A percentile compares a stretch with the other conserved stretches of the same genome.
Conservation (phyloP, 2,113 vertebrate genomes). For the Urocitellus parryii region DNA sequence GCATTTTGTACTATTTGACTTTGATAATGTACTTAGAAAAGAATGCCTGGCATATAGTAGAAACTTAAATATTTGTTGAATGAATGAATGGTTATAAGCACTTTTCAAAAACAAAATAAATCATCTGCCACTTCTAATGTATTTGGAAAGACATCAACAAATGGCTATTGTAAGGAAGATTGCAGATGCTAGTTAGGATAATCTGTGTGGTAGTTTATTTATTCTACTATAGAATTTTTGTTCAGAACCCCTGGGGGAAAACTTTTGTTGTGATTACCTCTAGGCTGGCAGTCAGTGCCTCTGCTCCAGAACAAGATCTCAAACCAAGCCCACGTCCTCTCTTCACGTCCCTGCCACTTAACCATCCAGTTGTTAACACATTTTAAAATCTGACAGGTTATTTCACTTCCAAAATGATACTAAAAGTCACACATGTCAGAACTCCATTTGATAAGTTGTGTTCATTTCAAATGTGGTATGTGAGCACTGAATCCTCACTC, state of each 20-base stretch:
- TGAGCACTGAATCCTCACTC: constrained; percentile 79
- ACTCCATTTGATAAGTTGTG: constrained; percentile 78
- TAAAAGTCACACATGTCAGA: constrained; percentile 78
- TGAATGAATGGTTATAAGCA: constrained; percentile 68
- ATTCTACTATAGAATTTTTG: constrained; percentile 72
- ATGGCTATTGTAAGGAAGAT: constrained; percentile 66
- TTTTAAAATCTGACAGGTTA: constrained; percentile 71
- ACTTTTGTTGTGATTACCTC: constrained; percentile 66
- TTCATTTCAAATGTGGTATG: constrained; percentile 77
- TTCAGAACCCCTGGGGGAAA: constrained; percentile 68
- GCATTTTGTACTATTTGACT: constrained; percentile 61
- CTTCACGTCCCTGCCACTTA: constrained; percentile 77
- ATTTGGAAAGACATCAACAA: constrained; percentile 72
- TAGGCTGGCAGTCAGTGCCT: constrained; percentile 67
- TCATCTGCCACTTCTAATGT: constrained; percentile 69
- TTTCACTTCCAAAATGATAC: constrained; percentile 81
- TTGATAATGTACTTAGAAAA: constrained; percentile 77
- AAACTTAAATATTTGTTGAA: constrained; percentile 79
- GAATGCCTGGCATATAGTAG: constrained; percentile 66
- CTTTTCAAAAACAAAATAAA: constrained; percentile 70
- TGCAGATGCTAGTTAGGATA: constrained; percentile 74
- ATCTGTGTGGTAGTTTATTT: constrained; percentile 74
- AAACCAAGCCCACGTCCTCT: constrained; percentile 66
- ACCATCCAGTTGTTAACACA: constrained; percentile 82
- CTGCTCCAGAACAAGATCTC: constrained; percentile 46